Percentiles rank a stretch among this genome's conserved stretches.
Evolutionary conservation across 2,113 vertebrate genomes (phyloP).

Genomic region (Trematomus loennbergii): DNA sequence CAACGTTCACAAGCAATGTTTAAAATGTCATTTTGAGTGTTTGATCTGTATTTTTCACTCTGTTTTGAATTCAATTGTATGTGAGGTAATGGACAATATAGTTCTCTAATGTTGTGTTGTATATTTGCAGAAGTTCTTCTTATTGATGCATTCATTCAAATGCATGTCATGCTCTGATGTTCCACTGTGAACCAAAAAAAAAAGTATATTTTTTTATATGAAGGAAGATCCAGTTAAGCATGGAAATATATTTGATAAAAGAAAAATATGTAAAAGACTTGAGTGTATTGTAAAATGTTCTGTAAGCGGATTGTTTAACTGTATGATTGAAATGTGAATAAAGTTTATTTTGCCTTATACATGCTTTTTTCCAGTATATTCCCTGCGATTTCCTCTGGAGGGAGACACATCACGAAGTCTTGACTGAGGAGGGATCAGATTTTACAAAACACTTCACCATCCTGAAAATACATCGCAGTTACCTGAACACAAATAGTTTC

Average conservation of each 20-base stretch:
- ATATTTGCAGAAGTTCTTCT: no score
- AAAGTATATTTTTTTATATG: background rate
- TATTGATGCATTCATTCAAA: no score
- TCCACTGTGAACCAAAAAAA: background rate
- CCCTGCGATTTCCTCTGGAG: conserved; percentile 52
- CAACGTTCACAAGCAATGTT: no score
- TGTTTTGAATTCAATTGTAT: no score
- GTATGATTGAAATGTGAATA: conserved; percentile 51
- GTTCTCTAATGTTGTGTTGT: no score
- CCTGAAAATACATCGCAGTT: background rate
- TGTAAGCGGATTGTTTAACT: background rate
- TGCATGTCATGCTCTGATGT: no score
- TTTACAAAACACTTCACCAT: background rate
- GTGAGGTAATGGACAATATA: no score
- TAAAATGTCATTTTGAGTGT: no score
- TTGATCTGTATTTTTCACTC: no score
- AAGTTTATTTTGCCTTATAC: conserved; percentile 61
- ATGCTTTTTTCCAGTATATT: conserved; percentile 16
- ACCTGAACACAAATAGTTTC: background rate
- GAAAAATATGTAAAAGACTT: background rate
- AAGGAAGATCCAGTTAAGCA: background rate
- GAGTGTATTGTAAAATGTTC: background rate
- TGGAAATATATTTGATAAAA: background rate
- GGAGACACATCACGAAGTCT: conserved; percentile 39
- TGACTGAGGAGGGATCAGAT: background rate